These are phyloP conservation scores for Hofmannophila pseudospretella DNA, from an alignment of 2,888 invertebrate genomes.

Conservation along the genomic window DNA sequence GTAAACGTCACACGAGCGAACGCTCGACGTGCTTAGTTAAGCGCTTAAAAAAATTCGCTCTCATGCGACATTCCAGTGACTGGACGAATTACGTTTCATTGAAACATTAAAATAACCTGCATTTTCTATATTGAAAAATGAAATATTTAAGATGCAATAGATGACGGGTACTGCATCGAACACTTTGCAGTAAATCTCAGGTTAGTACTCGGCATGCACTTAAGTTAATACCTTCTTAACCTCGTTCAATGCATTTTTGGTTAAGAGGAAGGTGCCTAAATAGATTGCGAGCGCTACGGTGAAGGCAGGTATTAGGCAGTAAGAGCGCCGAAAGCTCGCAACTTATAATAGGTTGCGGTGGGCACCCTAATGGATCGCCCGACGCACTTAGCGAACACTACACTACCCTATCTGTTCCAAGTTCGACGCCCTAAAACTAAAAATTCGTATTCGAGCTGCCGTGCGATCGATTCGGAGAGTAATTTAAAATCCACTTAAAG, in stretches of 20 bases:
- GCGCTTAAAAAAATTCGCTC: no score
- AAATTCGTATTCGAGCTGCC: constrained; percentile 15
- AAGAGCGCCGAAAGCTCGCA: constrained; percentile 13
- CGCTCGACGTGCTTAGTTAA: constrained; percentile 4
- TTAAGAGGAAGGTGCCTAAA: no score
- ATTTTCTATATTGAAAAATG: no score
- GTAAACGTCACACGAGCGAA: constrained; percentile 2
- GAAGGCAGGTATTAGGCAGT: constrained; percentile 8
- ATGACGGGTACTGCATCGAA: no score
- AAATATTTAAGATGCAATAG: no score
- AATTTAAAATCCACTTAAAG: constrained; percentile 75
- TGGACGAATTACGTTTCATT: no score
- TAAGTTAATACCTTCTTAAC: no score
- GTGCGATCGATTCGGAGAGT: constrained; percentile 53
- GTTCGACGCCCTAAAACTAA: constrained; percentile 12
- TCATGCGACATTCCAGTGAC: no score
- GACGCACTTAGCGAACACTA: constrained; percentile 23
- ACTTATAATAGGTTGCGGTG: constrained; percentile 25
- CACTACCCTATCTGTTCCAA: constrained; percentile 16
- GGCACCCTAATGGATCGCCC: constrained; percentile 21
- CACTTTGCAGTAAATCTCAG: no score
- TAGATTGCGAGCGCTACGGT: constrained; percentile 4
- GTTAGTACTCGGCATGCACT: no score
- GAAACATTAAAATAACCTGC: no score
- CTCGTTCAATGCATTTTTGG: no score